Evolutionary conservation across 2,888 invertebrate species (phyloP), one percentile per base, ranked within the genome.

Genomic region (Athalia cordata): DNA sequence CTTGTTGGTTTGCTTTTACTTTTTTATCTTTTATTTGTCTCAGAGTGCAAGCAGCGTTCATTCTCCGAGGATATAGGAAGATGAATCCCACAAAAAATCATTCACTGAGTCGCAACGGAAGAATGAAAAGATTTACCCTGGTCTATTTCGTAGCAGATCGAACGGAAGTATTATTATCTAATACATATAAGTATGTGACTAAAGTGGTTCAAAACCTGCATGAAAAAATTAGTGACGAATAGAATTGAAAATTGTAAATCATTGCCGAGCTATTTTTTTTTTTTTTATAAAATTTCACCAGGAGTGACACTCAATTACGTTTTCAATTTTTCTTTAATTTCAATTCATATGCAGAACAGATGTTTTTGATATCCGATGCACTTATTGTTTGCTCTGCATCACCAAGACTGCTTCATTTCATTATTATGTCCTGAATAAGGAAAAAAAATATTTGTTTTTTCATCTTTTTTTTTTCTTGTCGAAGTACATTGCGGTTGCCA

Each of bases 281-380:
- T 11, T 55, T n/a, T 55, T 55, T 11, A 55, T n/a, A 55, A 55
- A 3, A n/a, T 55, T 55, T 4, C 55, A 55, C 55, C 55, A 55
- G 55, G 55, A 8, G 4, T 55, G 55, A 4, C 55, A n/a, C n/a
- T 55, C 8, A 4, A 55, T 55, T 55, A 55, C n/a, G n/a, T 55
- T 55, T 55, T n/a, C 55, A 29, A 29, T 29, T 29, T 29, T 29
- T 29, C 3, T 55, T 11, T n/a, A 8, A 55, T 55, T 4, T 55
- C 9, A 55, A 55, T 55, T 55, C 55, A 55, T 11, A 55, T 55
- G 55, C 55, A 55, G n/a, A 55, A 55, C 55, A n/a, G 55, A 55
- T n/a, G 3, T 55, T 55, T 29, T 29, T 29, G 29, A 29, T 29
- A 29, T 55, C 55, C 3, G n/a, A 55, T 55, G 55, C 55, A 0